A percentile compares a stretch with the other conserved stretches of the same genome.
Evolutionary conservation across 2,113 vertebrate species (phyloP).

Genomic region (Accipiter cooperii): DNA sequence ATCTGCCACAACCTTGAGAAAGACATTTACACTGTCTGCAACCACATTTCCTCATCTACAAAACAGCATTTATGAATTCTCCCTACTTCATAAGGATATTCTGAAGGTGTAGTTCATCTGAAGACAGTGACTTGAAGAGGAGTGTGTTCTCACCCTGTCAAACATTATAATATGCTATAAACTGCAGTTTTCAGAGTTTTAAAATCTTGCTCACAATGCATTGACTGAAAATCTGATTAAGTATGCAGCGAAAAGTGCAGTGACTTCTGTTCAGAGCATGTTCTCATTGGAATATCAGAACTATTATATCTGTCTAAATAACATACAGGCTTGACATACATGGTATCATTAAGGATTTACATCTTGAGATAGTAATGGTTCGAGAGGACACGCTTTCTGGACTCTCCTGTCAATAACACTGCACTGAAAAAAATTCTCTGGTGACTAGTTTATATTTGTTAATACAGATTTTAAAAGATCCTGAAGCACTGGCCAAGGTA

Average conservation of each 20-base stretch:
- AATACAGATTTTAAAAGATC: not conserved
- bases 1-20: not conserved
- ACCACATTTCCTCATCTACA: not conserved
- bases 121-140: conserved; percentile 11
- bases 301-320: conserved; percentile 1
- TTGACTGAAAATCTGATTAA: not conserved
- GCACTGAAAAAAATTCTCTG: not conserved
- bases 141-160: not conserved
- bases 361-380: not conserved
- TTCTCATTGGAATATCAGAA: conserved; percentile 6
- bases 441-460: not conserved
- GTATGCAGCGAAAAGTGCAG: not conserved
- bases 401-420: not conserved
- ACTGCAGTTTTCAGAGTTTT: not conserved
- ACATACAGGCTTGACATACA: not conserved
- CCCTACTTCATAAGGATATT: not conserved
- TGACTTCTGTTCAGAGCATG: not conserved
- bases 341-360: conserved; percentile 12
- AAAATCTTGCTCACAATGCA: not conserved
- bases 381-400: not conserved
- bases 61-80: not conserved
- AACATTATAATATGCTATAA: conserved; percentile 16
- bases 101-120: conserved; percentile 6
- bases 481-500: not conserved
- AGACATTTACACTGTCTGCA: not conserved